Base-by-base conservation (phyloP, 2,113 vertebrate species). In the Felis chaus region DNA sequence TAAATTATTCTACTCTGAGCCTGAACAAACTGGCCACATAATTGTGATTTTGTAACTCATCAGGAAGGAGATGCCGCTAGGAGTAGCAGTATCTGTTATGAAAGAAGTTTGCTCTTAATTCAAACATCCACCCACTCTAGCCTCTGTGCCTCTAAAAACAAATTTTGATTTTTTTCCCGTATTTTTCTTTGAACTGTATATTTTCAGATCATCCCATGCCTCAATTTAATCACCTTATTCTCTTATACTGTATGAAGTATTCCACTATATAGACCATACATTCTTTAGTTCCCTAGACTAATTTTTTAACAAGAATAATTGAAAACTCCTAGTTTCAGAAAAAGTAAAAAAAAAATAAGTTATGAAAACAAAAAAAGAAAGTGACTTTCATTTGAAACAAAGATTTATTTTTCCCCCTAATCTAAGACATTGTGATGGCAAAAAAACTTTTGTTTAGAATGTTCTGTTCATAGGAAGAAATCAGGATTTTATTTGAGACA, bases 281-380 rank as follows among this genome's bases (percentile, higher is more conserved):
- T 94, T 76, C 13, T 92, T 90, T 66, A n/a, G 41, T 41, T 2
- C 53, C 3, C 19, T 90, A 74, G 41, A 25, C 39, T 94, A 65
- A 81, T 76, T 89, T 76, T 89, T 94, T 92, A 89, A 86, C 50
- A 90, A 69, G 48, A 85, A 68, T 68, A 80, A 81, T 81, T 39
- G 73, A 88, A 91, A 93, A 84, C 2, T 91, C 33, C 1, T 88
- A 25, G 3, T 80, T 83, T 92, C 92, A 55, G 65, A 19, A 86
- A 71, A 82, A 25, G 31, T 93, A 82, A 69, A 61, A 57, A 57
- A 36, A 83, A 74, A 91, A 50, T 50, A 85, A 50, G 36, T 78
- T 79, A 13, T 69, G 36, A 76, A 83, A 69, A 79, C 39, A 45
- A 48, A 74, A 74, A 82, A 25, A 21, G 45, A 80, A 94, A 81